phyloP scores from a whole-genome alignment of 2,797 vertebrate genomes.

The Manis javanica region DNA sequence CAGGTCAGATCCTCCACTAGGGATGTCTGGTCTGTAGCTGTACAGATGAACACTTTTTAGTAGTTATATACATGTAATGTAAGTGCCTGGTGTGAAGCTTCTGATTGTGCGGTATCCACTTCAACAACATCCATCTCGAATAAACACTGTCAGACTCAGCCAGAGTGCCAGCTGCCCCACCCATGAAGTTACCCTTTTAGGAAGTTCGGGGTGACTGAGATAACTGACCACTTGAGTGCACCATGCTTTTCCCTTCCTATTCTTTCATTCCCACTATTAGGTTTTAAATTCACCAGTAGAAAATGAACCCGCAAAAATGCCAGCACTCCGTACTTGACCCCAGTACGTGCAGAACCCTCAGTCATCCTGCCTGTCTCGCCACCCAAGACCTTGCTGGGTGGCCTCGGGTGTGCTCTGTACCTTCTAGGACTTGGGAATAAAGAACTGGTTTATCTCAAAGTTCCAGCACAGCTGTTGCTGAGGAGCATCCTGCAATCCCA shows the following conservation, averaged over 20 bases:
- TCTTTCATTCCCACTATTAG: not conserved
- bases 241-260: not conserved
- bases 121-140: not conserved
- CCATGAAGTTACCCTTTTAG: not conserved
- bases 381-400: not conserved
- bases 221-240: not conserved
- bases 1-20: not conserved
- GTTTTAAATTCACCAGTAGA: not conserved
- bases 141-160: not conserved
- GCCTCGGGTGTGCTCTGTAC: not conserved
- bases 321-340: not conserved
- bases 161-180: not conserved
- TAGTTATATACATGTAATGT: not conserved
- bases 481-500: not conserved
- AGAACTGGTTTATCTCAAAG: not conserved
- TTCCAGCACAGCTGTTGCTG: not conserved
- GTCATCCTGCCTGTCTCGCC: not conserved
- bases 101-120: not conserved
- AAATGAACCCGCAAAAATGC: not conserved
- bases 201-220: not conserved
- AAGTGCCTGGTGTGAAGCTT: not conserved
- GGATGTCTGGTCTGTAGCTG: not conserved
- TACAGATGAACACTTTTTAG: not conserved
- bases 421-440: not conserved
- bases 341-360: not conserved